Evolutionary conservation across 2,113 vertebrate species (phyloP).

Genomic region (Bambusicola thoracicus): DNA sequence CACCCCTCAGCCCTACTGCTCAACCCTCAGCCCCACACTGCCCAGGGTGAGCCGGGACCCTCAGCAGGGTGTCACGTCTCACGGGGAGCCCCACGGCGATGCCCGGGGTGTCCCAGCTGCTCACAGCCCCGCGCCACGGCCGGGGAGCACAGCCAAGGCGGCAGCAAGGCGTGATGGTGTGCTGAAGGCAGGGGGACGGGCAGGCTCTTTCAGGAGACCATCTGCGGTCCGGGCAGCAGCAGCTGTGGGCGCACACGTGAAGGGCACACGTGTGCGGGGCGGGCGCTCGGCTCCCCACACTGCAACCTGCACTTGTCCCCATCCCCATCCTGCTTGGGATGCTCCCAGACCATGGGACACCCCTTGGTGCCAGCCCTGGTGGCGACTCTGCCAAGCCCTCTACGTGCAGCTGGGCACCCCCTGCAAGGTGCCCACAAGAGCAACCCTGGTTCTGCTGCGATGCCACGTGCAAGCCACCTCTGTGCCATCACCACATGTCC

Average conservation of each 20-base stretch:
- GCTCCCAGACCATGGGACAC: fast-evolving
- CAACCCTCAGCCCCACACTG: not conserved
- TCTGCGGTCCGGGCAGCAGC: conserved; percentile 67
- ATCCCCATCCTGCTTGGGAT: not conserved
- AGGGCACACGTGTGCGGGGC: conserved; percentile 60
- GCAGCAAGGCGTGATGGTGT: conserved; percentile 72
- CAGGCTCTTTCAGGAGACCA: conserved; percentile 58
- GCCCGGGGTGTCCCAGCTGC: conserved; percentile 77
- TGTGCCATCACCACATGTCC: not conserved
- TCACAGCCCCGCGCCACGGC: conserved; percentile 44
- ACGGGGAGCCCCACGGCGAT: not conserved
- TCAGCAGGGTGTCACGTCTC: not conserved
- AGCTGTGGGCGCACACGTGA: conserved; percentile 19
- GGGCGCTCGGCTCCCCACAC: fast-evolving
- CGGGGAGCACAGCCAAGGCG: conserved; percentile 53
- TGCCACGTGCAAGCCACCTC: not conserved
- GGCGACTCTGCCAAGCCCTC: not conserved
- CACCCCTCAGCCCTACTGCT: not conserved
- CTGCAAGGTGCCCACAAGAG: not conserved
- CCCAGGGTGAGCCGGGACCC: not conserved
- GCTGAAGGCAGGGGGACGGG: not conserved
- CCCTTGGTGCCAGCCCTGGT: not conserved
- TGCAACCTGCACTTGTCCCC: not conserved
- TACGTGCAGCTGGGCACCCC: not conserved
- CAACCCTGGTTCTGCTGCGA: not conserved